phyloP scores from a whole-genome alignment of 2,113 vertebrate genomes.

The Macquaria australasica region DNA sequence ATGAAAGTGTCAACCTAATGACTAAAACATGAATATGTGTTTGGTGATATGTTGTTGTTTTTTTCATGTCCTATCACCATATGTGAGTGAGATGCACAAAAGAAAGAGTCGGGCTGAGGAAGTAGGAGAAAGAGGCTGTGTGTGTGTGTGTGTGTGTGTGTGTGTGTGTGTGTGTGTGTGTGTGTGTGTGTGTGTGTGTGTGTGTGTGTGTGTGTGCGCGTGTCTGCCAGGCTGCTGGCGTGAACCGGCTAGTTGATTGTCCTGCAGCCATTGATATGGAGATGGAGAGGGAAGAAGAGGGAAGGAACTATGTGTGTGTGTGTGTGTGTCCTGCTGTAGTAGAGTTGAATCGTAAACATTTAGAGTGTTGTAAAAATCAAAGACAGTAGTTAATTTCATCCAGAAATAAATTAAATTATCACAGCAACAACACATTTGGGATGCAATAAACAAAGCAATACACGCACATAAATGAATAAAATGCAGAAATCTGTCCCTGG shows the following conservation, averaged over 20 bases:
- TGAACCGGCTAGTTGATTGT: slow-evolving; percentile 57
- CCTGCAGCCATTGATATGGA: slow-evolving; percentile 70
- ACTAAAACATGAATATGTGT: background rate
- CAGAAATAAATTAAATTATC: slow-evolving; percentile 6
- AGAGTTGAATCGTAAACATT: slow-evolving; percentile 5
- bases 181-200: slow-evolving; percentile 19
- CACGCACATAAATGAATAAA: background rate
- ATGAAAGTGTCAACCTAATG: background rate
- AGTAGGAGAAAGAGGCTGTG: slow-evolving; percentile 6
- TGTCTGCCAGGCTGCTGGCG: slow-evolving; percentile 35
- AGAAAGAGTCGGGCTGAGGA: background rate
- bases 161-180: slow-evolving; percentile 9
- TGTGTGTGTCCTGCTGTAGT: slow-evolving; percentile 3
- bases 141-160: background rate
- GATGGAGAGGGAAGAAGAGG: slow-evolving; percentile 51
- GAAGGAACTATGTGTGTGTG: slow-evolving; percentile 31
- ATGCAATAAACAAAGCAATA: background rate
- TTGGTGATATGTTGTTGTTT: background rate
- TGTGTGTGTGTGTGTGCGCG: slow-evolving; percentile 13
- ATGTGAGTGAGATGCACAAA: background rate
- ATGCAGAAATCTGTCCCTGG: background rate
- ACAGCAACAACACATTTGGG: background rate
- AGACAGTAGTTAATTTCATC: background rate
- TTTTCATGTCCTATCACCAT: background rate
- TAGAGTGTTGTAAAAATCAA: slow-evolving; percentile 23